Base-by-base conservation (phyloP, 2,797 vertebrate genomes). In the Melanotaenia trifasciata region DNA sequence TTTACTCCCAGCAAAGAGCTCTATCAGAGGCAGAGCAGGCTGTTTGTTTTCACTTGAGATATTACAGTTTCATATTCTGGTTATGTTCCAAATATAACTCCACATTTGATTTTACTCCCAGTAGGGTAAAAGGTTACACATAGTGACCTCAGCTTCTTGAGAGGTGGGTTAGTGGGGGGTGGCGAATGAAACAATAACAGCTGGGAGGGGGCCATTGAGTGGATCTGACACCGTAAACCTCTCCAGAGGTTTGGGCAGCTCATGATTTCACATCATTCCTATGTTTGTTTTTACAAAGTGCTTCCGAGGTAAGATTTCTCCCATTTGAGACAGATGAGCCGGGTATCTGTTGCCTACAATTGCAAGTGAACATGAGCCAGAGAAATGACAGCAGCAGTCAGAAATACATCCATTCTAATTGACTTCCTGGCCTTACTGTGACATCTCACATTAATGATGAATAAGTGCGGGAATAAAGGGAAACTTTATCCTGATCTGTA, bases 381-480 rank as follows among this genome's bases (percentile, higher is more conserved):
- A 90, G 85, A 74, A 84, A 92, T 86, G 87, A 90, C 88, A 83
- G 84, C 59, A 58, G 57, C 68, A 66, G 81, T 87, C 87, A 80
- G 80, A 90, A 91, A 93, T 84, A 72, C 91, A 92, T 93, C 87
- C 79, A 85, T 92, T 90, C 71, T 91, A 93, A 94, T 94, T 94
- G 93, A 94, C 93, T 94, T 94, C 88, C 89, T 93, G 91, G 77
- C 89, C 85, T 84, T 45, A 60, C 79, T 35, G 67, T 88, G 81
- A 89, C 89, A 89, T 89, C 82, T 80, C 68, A 57, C 78, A 88
- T 90, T 81, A 87, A 86, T 89, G 88, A 92, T 87, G 70, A 89
- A 93, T 88, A 90, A 88, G 86, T 90, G 87, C 76, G 72, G 86
- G 87, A 85, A 85, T 74, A 68, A 54, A 72, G 63, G 69, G 68